Evolutionary conservation across 2,797 vertebrate genomes (phyloP), one percentile per base, ranked within the genome.

Genomic region (Sphaeramia orbicularis): DNA sequence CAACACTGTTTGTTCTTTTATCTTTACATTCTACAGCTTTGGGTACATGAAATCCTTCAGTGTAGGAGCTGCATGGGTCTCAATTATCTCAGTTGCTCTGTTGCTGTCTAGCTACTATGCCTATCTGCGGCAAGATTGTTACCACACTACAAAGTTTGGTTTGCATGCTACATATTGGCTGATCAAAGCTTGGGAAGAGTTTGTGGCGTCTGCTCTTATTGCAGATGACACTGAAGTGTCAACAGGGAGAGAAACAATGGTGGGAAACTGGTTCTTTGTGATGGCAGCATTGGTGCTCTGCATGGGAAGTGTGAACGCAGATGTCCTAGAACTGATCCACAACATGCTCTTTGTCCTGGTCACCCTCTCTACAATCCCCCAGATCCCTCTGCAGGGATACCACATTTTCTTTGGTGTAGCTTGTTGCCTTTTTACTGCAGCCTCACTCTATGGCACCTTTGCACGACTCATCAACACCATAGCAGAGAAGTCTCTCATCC

Each of bases 241-340:
- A 4, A 72, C 74, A 48, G 90, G 79, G 56, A 93, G 95, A 62
- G 65, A 81, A 48, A 65, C 69, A 0, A 96, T 96, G 95, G 88
- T 96, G 1, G 96, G 96, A 2, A 74, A 94, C n/a, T 97, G 96
- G 95, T 96, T 97, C 91, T 95, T 96, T 80, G 78, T 97, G 74
- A 80, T 81, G 10, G 81, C 85, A 0, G 92, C 94, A 35, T 79
- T 96, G 52, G 67, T 95, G 56, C 80, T 97, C 0, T 94, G 94
- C 0, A 13, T 95, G 27, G 71, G 93, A 76, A 93, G 96, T 4
- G 68, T 94, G 27, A 95, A 94, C 84, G 95, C 86, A 71, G 94
- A 96, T 24, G 62, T 84, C 12, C 82, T 97, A 38, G 96, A 97
- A 84, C 78, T 96, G 68, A 67, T 92, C 57, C 95, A 96, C 83